Conservation (phyloP, 2,888 invertebrate species). For the Hyposoter dolosus region DNA sequence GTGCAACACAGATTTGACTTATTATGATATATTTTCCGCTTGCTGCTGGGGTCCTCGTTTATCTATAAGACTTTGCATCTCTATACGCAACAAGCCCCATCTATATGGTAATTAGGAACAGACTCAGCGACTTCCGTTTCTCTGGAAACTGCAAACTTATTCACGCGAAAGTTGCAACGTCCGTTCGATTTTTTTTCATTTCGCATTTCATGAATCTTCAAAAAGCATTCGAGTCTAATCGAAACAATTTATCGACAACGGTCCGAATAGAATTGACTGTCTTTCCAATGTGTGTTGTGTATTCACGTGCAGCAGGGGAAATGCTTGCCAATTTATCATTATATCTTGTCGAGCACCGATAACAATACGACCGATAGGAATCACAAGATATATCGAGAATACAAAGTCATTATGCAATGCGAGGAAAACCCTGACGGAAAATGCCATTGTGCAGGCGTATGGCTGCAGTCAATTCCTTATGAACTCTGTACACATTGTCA, state of each 20-base stretch:
- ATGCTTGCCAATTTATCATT: background rate
- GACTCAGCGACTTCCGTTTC: slow-evolving; percentile 3
- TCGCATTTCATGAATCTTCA: background rate
- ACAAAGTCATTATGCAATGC: slow-evolving; percentile 31
- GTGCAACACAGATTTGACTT: slow-evolving; percentile 32
- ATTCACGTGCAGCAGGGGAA: background rate
- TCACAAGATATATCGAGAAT: background rate
- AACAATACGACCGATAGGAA: background rate
- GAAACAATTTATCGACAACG: background rate
- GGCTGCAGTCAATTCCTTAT: background rate
- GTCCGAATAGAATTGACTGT: background rate
- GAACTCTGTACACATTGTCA: slow-evolving; percentile 20
- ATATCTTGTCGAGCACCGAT: background rate
- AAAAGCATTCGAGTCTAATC: background rate
- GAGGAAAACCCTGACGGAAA: slow-evolving; percentile 16
- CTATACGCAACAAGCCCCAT: slow-evolving; percentile 33
- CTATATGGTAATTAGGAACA: slow-evolving; percentile 59
- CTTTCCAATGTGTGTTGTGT: background rate
- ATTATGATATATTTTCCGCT: slow-evolving; percentile 10
- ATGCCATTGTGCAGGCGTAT: slow-evolving; percentile 12
- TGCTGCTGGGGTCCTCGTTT: background rate
- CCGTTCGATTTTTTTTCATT: slow-evolving; percentile 3
- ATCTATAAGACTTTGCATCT: slow-evolving; percentile 11
- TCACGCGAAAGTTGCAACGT: background rate
- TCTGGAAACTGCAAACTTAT: slow-evolving; percentile 8